A percentile compares a stretch with the other conserved stretches of the same genome.
Evolutionary conservation across 1,140 invertebrate species (phyloP).

Genomic region (Camponotus floridanus): DNA sequence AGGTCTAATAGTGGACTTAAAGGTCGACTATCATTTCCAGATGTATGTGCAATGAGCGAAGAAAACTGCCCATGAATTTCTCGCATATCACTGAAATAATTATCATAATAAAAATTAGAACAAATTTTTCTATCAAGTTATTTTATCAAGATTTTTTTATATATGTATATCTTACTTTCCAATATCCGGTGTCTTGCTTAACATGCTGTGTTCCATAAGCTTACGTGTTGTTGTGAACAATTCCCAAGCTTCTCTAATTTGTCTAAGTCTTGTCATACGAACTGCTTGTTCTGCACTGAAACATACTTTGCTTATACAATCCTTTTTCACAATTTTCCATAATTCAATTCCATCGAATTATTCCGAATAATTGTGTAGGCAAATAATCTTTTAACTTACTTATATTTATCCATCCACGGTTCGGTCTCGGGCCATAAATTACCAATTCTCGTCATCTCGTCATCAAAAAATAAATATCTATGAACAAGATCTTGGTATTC

Average conservation of each 20-base stretch:
- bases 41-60: constrained; percentile 54
- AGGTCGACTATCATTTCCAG: constrained; percentile 57
- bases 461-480: constrained; percentile 88
- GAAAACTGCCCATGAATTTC: constrained; percentile 70
- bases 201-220: constrained; percentile 83
- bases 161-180: constrained; percentile 54
- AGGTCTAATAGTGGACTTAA: constrained; percentile 69
- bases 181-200: constrained; percentile 60
- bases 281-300: constrained; percentile 85
- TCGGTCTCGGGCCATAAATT: constrained; percentile 88
- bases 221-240: constrained; percentile 86
- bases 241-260: constrained; percentile 87
- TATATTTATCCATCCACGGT: constrained; percentile 88
- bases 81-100: constrained; percentile 63
- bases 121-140: not conserved
- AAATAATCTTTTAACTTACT: constrained; percentile 79
- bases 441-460: constrained; percentile 88
- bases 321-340: constrained; percentile 26
- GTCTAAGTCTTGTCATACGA: constrained; percentile 86
- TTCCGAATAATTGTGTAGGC: not conserved
- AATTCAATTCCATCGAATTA: not conserved
- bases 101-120: not conserved
- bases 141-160: not conserved
- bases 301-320: constrained; percentile 59
- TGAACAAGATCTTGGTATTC: constrained; percentile 87